phyloP scores from a whole-genome alignment of 1,140 invertebrate species.

The Drosophila busckii region DNA sequence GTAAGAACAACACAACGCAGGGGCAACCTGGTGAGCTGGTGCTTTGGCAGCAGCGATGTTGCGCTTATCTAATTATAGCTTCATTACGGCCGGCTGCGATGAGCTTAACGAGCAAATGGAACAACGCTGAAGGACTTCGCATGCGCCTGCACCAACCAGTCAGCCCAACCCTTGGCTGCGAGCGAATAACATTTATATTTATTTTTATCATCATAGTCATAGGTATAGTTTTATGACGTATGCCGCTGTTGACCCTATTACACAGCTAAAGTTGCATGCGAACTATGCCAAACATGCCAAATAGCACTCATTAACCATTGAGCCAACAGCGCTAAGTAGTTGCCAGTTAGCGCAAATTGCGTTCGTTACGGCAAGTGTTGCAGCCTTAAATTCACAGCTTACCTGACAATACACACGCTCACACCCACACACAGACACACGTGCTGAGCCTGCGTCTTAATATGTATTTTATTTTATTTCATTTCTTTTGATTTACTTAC shows the following conservation, averaged over 20 bases:
- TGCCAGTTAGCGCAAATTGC: conserved; percentile 17
- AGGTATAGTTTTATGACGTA: conserved; percentile 20
- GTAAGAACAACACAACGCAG: no score
- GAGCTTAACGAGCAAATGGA: conserved; percentile 42
- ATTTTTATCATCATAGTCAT: conserved; percentile 30
- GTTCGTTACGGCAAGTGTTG: conserved; percentile 16
- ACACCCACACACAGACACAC: not conserved
- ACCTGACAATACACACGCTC: conserved; percentile 19
- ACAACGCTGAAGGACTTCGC: no score
- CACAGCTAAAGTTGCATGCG: conserved; percentile 8
- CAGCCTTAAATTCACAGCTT: conserved; percentile 19
- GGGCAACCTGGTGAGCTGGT: conserved; percentile 13
- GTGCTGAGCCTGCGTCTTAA: no score
- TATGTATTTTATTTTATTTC: conserved; percentile 49
- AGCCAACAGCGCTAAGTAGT: conserved; percentile 17
- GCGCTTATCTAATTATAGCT: conserved; percentile 74
- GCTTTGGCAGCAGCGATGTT: conserved; percentile 27
- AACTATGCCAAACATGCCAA: conserved; percentile 30
- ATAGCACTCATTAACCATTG: conserved; percentile 29
- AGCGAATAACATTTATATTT: conserved; percentile 28
- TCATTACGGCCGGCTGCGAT: conserved; percentile 55
- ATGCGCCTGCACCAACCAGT: no score
- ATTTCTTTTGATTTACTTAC: conserved; percentile 65
- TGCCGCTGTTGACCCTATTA: conserved; percentile 20
- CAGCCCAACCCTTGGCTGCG: conserved; percentile 20